Conservation (phyloP, 2,113 vertebrate species). For the Potamarius usumacintae region DNA sequence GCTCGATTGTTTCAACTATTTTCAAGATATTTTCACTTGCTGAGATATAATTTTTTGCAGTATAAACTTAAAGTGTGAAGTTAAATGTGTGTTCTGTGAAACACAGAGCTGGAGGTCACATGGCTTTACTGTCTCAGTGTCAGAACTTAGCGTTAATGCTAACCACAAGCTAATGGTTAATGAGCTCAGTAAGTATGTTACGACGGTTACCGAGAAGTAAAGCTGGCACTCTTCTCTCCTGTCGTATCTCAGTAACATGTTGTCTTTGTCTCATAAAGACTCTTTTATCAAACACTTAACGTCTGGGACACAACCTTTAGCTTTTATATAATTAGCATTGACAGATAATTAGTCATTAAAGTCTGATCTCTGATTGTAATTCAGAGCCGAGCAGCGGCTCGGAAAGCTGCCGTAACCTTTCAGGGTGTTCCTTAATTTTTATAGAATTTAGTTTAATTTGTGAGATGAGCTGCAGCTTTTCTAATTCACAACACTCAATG, state of each 20-base stretch:
- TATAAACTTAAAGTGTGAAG: not conserved
- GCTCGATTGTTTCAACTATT: too few species aligned
- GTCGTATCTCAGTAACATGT: too few species aligned
- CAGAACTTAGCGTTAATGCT: not conserved
- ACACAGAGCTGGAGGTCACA: not conserved
- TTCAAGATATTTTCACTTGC: too few species aligned
- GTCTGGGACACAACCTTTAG: not conserved
- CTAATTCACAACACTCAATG: constrained; percentile 74
- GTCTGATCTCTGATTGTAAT: constrained; percentile 60
- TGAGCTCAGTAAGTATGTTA: not conserved
- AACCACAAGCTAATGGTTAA: not conserved
- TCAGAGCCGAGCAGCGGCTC: constrained; percentile 54
- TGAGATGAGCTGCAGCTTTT: constrained; percentile 53
- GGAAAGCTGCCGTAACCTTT: constrained; percentile 66
- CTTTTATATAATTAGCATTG: constrained; percentile 48
- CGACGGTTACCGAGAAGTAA: not conserved
- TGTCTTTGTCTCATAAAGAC: not conserved
- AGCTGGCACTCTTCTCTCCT: not conserved
- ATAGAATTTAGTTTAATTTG: constrained; percentile 66
- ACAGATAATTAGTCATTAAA: constrained; percentile 66
- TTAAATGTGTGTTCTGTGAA: not conserved
- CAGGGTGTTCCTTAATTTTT: constrained; percentile 57
- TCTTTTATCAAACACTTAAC: constrained; percentile 7
- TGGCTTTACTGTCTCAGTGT: not conserved
- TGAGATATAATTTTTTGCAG: too few species aligned